Evolutionary conservation across 2,888 invertebrate genomes (phyloP), one percentile per base, ranked within the genome.

Genomic region (Ornithoptera priamus): DNA sequence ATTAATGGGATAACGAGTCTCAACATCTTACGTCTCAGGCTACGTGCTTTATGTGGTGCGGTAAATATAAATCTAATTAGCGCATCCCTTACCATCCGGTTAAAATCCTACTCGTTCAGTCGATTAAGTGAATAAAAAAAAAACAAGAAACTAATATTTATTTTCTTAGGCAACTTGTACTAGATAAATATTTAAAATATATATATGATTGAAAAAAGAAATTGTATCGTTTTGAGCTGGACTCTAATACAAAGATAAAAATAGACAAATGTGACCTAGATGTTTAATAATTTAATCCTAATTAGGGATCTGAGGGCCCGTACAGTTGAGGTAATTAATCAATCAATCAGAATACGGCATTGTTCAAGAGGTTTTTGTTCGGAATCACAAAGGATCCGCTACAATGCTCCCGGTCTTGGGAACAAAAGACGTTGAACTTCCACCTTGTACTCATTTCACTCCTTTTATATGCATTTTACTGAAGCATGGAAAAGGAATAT

Each of bases 331-430:
- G 83, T 85, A 87, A 88, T 88, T 88, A 88, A 88, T 89, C 87
- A 89, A 88, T 88, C 87, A 84, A 85, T 86, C 82, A 77, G 73
- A 75, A 71, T 72, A 72, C 78, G 73, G 75, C 78, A 83, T 88
- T 89, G 88, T 89, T 85, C 80, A 69, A 62, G 70, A 76, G 79
- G 81, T 86, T 85, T 69, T 87, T 86, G 86, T 87, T 85, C 84
- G 56, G 70, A 65, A 66, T 74, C 73, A 83, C 88, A 87, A 89
- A 86, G 84, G 85, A 78, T 75, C 74, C 75, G 74, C 74, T 72
- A 81, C 80, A 82, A 83, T 81, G 82, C 81, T 73, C 72, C 76
- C 77, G 74, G 77, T 77, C 81, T 78, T 79, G 58, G 58, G 76
- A 75, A 80, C 80, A 79, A 81, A 78, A 79, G 81, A 76, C 75